Evolutionary conservation across 1,140 invertebrate species (phyloP), one percentile per base, ranked within the genome.

Genomic region (Drosophila ambigua): DNA sequence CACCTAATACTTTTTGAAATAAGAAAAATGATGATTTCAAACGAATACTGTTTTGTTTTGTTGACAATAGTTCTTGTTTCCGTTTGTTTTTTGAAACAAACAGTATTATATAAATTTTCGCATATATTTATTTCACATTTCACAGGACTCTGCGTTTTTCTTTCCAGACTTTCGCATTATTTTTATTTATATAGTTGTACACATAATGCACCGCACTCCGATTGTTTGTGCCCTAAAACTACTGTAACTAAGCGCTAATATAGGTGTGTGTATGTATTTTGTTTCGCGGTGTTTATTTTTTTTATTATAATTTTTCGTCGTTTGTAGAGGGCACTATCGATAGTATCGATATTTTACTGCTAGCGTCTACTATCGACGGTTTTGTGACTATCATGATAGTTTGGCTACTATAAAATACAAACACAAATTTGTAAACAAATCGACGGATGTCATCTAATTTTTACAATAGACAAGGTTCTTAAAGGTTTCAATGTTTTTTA

Each of bases 1-100:
- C 45, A 71, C 67, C 65, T 43, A 69, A 58, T 71, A 71, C 65
- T 71, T 68, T 69, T 58, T 24, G 45, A 45, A 55, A 26, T 50
- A 58, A 50, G 26, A 6, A 24, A n/a, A 8, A 35, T 31, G 28
- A 24, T 23, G 31, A 39, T 15, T 23, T 15, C 16, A 8, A n/a
- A 4, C 41, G 4, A 55, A 55, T 67, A 69, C 64, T 69, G 45
- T n/a, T 45, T 44, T 50, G 16, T 20, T 50, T 44, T 39, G 44
- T 39, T 39, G 35, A 13, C 24, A 31, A 4, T 31, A 5, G 35
- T 39, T 15, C 20, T 55, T 9, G 9, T 57, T 35, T 50, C 35
- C 13, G 11, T 13, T 11, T 39, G 11, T 39, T 13, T 39, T 13
- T 39, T 39, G 11, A 39, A 39, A 39, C 35, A 5, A 5, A 13